These are phyloP conservation scores for Leptopterna dolabrata DNA, from an alignment of 2,888 invertebrate species.

Conservation along the genomic window DNA sequence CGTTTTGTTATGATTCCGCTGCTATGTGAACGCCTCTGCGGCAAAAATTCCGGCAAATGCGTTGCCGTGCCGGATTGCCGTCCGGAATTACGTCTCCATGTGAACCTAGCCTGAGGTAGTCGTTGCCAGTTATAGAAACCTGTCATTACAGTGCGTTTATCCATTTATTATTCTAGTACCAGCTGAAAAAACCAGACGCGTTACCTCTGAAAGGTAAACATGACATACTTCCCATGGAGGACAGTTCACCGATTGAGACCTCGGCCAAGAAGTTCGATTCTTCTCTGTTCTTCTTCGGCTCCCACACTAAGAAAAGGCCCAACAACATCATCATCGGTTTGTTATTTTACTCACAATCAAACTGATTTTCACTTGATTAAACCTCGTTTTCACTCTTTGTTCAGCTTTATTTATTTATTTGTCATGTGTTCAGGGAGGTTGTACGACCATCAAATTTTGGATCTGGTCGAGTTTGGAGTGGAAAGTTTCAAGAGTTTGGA, in stretches of 20 bases:
- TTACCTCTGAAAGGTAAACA: constrained; percentile 83
- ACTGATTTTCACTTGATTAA: neutral
- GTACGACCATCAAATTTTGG: constrained; percentile 89
- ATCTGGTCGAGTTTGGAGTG: constrained; percentile 96
- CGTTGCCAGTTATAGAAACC: too few relatives aligned
- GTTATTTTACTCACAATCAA: neutral
- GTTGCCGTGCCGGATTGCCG: too few relatives aligned
- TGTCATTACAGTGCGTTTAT: too few relatives aligned
- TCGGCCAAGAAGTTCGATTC: constrained; percentile 86
- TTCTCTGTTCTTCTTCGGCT: constrained; percentile 89
- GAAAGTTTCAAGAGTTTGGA: constrained; percentile 82
- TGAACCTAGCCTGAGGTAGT: too few relatives aligned
- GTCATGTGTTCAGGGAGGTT: constrained; percentile 73
- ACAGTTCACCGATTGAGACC: constrained; percentile 83
- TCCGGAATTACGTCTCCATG: too few relatives aligned
- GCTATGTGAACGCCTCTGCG: too few relatives aligned
- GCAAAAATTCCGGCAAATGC: too few relatives aligned
- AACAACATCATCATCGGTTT: constrained; percentile 88
- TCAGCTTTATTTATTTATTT: neutral
- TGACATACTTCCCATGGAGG: constrained; percentile 93
- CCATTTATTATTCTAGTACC: constrained; percentile 69
- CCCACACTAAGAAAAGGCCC: constrained; percentile 94
- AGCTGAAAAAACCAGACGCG: constrained; percentile 87
- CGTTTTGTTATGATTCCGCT: too few relatives aligned
- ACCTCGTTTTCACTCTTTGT: neutral